Conservation (phyloP, 2,888 invertebrate species). For the Spisula subtruncata region DNA sequence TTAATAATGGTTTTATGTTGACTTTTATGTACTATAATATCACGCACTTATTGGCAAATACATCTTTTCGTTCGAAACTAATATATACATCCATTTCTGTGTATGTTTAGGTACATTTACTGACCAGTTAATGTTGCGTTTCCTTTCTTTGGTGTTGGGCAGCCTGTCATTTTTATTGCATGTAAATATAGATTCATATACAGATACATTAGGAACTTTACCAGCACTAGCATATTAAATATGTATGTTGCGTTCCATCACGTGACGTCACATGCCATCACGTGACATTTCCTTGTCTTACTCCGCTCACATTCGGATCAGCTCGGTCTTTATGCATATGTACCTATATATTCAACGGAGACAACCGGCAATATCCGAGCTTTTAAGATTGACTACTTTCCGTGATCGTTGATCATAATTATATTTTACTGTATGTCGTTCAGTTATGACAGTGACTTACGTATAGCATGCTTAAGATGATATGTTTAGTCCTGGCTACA, state of each 20-base stretch:
- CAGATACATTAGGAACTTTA: neutral
- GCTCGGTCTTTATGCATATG: no score
- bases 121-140: neutral
- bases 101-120: neutral
- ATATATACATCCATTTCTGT: neutral
- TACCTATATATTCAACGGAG: neutral
- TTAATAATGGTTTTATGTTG: neutral
- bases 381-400: no score
- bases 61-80: no score
- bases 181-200: conserved; percentile 10
- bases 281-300: neutral
- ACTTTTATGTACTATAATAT: neutral
- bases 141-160: neutral
- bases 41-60: no score
- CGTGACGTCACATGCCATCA: no score
- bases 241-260: neutral
- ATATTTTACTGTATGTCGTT: neutral
- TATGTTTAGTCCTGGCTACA: neutral
- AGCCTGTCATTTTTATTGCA: conserved; percentile 1
- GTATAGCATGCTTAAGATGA: neutral
- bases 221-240: neutral
- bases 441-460: neutral
- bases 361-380: no score
- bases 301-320: no score
- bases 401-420: no score